Base-by-base conservation (phyloP, 2,888 invertebrate species). In the Leptopterna dolabrata region DNA sequence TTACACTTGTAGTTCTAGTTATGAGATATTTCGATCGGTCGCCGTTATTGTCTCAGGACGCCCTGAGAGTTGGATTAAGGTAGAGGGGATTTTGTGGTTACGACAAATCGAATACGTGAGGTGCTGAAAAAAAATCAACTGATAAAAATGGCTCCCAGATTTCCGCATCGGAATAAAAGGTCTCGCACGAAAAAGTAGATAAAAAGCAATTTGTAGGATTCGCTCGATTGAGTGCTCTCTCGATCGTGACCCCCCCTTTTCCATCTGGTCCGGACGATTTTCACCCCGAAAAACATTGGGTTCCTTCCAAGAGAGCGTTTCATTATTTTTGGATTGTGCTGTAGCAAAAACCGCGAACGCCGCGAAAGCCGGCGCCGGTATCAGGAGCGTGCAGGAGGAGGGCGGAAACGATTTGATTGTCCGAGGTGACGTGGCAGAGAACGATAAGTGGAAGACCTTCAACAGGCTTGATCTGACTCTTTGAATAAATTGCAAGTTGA, bases 151-250 rank as follows among this genome's bases (percentile, higher is more conserved):
- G 45, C 55, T 55, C 19, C 55, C 19, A 19, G 6, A 19, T 55
- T 63, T 63, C 13, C 63, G 63, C 63, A 63, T 63, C 24, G 27
- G 63, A 63, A 63, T 63, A 24, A 63, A 63, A 63, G 63, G 63
- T 63, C 24, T 11, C 4, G 63, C 63, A 7, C 2, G 63, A 27
- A 63, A 63, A 63, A 63, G 63, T 24, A 63, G 63, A 63, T 63
- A 63, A 63, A 63, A 63, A 63, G 63, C 24, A 63, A 63, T 63
- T 63, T 63, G 63, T 19, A 24, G 63, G 24, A 63, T 63, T 24
- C 63, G 27, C 63, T 63, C 63, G 63, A 63, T 63, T 63, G 63
- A 63, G 63, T 63, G 63, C 63, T 63, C 63, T 63, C 63, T 63
- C 63, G 63, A 63, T 63, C 63, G 63, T 63, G 63, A 63, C 63